Conservation (phyloP, 1,140 invertebrate species). For the Diorhabda sublineata region DNA sequence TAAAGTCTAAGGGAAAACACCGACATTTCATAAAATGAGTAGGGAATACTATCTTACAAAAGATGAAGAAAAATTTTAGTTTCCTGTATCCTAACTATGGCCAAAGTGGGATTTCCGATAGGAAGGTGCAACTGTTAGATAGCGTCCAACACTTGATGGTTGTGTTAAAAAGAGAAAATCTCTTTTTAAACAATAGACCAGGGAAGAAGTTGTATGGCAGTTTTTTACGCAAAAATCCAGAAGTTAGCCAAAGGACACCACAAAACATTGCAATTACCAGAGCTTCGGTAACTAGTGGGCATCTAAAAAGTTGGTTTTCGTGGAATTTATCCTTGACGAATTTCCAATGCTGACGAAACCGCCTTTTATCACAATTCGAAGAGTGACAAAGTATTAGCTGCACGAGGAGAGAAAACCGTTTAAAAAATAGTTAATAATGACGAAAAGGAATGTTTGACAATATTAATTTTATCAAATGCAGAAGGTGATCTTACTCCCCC, state of each 20-base stretch:
- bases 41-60: constrained; percentile 5
- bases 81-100: constrained; percentile 21
- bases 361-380: constrained; percentile 13
- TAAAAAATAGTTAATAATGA: constrained; percentile 1
- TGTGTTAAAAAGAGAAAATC: constrained; percentile 4
- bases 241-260: constrained; percentile 10
- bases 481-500: constrained; percentile 30
- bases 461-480: constrained; percentile 21
- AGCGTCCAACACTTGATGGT: constrained; percentile 20
- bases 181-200: constrained; percentile 14
- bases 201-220: constrained; percentile 13
- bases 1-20: constrained; percentile 18
- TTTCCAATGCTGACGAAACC: constrained; percentile 15
- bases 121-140: constrained; percentile 11
- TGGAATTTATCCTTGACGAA: not conserved
- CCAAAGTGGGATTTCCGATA: constrained; percentile 22
- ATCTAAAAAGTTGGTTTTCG: constrained; percentile 14
- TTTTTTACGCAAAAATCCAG: constrained; percentile 17
- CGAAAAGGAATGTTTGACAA: constrained; percentile 27
- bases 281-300: constrained; percentile 18
- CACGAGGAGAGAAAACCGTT: constrained; percentile 3
- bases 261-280: constrained; percentile 20
- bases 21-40: constrained; percentile 20
- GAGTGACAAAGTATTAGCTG: constrained; percentile 10
- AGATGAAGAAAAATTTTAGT: constrained; percentile 8